Evolutionary conservation across 1,140 invertebrate species (phyloP).

Genomic region (Ostrea edulis): DNA sequence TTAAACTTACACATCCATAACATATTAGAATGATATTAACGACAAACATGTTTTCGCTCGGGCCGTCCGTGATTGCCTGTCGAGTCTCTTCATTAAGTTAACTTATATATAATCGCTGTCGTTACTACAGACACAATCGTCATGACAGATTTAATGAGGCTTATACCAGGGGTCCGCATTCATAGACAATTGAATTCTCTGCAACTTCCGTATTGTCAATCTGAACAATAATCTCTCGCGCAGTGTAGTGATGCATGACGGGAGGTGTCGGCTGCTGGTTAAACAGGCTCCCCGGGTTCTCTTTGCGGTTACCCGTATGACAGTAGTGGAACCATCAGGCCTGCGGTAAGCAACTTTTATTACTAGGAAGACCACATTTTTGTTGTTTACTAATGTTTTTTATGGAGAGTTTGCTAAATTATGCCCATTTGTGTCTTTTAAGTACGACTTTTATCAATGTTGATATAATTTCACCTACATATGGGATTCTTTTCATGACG

Average conservation of each 20-base stretch:
- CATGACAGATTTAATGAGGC: conserved; percentile 36
- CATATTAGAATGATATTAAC: conserved; percentile 19
- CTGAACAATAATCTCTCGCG: background rate
- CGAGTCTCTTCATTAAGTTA: conserved; percentile 35
- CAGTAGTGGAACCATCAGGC: background rate
- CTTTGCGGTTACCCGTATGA: conserved; percentile 17
- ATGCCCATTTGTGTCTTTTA: background rate
- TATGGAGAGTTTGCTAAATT: background rate
- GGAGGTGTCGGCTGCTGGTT: conserved; percentile 30
- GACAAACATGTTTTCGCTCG: conserved; percentile 29
- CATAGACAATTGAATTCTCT: conserved; percentile 25
- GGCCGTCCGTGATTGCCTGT: conserved; percentile 27
- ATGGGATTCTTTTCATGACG: background rate
- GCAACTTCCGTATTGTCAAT: conserved; percentile 34
- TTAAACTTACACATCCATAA: conserved; percentile 33
- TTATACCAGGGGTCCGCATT: background rate
- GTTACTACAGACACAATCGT: conserved; percentile 9
- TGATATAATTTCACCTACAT: background rate
- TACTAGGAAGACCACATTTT: background rate
- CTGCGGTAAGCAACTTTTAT: background rate
- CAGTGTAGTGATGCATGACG: conserved; percentile 14
- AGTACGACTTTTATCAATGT: background rate
- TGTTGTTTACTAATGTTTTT: background rate
- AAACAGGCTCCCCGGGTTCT: conserved; percentile 1
- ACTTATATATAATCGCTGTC: conserved; percentile 37